Base-by-base conservation (phyloP, 2,888 invertebrate genomes). In the Synergus umbraculus region DNA sequence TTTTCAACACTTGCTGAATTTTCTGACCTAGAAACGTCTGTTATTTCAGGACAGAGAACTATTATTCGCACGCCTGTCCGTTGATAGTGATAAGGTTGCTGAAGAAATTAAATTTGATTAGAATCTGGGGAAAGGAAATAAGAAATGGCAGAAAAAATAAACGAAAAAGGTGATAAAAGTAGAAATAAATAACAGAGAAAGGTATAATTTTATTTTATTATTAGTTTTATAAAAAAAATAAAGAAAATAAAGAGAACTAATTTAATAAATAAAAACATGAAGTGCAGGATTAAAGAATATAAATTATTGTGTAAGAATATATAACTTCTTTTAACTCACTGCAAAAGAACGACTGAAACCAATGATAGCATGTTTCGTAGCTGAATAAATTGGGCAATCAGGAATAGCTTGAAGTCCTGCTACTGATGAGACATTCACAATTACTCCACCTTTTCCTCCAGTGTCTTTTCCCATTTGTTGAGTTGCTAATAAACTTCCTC, bases 401-500 rank as follows among this genome's bases (percentile, higher is more conserved):
- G 93, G 93, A 60, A 93, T 91, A 0, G 93, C 90, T 85, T 92
- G 92, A 66, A 93, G 92, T 0, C 95, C 95, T 80, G 94, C 93
- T 37, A 94, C 93, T 0, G 95, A 95, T 0, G 94, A 93, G 37
- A 95, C 92, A 88, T 96, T 96, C n/a, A 96, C 92, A 69, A 96
- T 93, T 0, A 93, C 93, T 0, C 95, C 95, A 12, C 95, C 95
- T 58, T 88, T 86, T 0, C 93, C 93, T 7, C 93, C 93, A 60
- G 89, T 91, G 85, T 93, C 92, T 78, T 91, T 92, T 46, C 92
- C 91, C 89, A 94, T 91, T 85, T 93, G 92, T 82, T 93, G 91
- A 77, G 93, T 86, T 4, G 91, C 93, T 15, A 93, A 86, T 65
- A 92, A 85, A 29, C 90, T 91, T 1, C 92, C 91, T 13, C 92